A percentile compares a stretch with the other conserved stretches of the same genome.
These are phyloP conservation scores for Hydrolagus affinis DNA, from an alignment of 2,113 vertebrate genomes.

Conservation along the genomic window DNA sequence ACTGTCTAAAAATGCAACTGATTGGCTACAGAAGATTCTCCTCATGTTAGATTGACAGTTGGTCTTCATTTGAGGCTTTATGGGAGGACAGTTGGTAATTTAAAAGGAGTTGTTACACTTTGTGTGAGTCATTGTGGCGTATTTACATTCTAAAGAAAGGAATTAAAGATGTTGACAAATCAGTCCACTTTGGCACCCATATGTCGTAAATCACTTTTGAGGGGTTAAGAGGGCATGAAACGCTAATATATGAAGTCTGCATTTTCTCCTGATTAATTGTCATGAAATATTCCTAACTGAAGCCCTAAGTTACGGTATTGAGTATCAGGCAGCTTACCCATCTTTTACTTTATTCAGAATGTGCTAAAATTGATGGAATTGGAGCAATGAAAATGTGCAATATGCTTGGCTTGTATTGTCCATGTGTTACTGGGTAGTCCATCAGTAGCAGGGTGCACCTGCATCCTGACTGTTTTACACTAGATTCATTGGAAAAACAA, in stretches of 20 bases:
- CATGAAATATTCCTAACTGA: slow-evolving; percentile 1
- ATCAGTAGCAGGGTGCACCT: neutral
- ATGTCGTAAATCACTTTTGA: slow-evolving; percentile 25
- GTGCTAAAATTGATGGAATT: neutral
- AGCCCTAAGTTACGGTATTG: neutral
- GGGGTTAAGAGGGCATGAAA: slow-evolving; percentile 19
- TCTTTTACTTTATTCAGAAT: slow-evolving; percentile 22
- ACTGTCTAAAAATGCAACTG: neutral
- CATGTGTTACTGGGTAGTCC: neutral
- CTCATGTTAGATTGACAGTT: slow-evolving; percentile 13
- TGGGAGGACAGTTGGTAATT: slow-evolving; percentile 31
- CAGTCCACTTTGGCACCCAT: slow-evolving; percentile 9
- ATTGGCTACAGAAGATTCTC: neutral
- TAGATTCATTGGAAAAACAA: neutral
- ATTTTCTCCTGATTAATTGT: slow-evolving; percentile 20
- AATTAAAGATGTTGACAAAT: slow-evolving; percentile 31
- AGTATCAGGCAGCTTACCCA: too few species aligned
- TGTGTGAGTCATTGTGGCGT: slow-evolving; percentile 7
- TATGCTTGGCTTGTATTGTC: neutral
- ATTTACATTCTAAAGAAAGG: slow-evolving; percentile 22
- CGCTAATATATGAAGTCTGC: slow-evolving; percentile 21
- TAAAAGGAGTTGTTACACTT: slow-evolving; percentile 27
- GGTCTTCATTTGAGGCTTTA: slow-evolving; percentile 20
- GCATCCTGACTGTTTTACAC: neutral
- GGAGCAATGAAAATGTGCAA: neutral